phyloP scores from a whole-genome alignment of 2,797 vertebrate species.

The Holocentrus rufus region DNA sequence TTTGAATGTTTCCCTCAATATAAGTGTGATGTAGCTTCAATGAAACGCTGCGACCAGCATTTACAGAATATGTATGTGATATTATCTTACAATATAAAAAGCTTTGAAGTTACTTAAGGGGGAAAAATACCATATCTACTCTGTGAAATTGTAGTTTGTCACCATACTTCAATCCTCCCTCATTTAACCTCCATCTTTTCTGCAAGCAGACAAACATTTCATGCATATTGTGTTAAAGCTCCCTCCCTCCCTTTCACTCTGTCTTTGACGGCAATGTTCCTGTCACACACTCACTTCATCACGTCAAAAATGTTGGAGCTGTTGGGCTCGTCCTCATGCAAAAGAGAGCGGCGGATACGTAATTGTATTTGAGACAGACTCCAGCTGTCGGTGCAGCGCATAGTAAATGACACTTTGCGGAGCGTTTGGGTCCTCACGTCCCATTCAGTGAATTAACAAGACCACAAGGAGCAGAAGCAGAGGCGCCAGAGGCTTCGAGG shows the following conservation, averaged over 20 bases:
- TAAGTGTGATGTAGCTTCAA: no score
- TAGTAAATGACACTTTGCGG: conserved; percentile 43
- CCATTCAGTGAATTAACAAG: conserved; percentile 68
- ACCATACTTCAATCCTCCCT: conserved; percentile 36
- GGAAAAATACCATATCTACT: conserved; percentile 30
- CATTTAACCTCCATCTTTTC: conserved; percentile 46
- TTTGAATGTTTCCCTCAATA: no score
- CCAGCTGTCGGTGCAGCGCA: conserved; percentile 44
- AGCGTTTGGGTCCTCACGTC: conserved; percentile 23
- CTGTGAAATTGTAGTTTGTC: no score
- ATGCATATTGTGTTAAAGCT: conserved; percentile 25
- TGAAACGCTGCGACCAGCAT: no score
- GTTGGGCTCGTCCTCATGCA: conserved; percentile 43
- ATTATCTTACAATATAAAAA: no score
- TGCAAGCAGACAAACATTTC: conserved; percentile 34
- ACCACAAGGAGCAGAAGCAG: conserved; percentile 37
- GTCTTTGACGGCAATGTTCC: background rate
- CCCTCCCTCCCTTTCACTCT: conserved; percentile 8
- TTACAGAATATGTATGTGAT: no score
- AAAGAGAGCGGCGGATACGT: conserved; percentile 42
- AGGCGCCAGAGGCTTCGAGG: conserved; percentile 18
- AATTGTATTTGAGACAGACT: conserved; percentile 38
- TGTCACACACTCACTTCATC: conserved; percentile 19
- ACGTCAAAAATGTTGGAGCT: conserved; percentile 34
- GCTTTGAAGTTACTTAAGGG: no score